Percentiles rank a stretch among this genome's conserved stretches.
These are phyloP conservation scores for Chymomyza costata DNA, from an alignment of 1,140 invertebrate species.

Conservation along the genomic window DNA sequence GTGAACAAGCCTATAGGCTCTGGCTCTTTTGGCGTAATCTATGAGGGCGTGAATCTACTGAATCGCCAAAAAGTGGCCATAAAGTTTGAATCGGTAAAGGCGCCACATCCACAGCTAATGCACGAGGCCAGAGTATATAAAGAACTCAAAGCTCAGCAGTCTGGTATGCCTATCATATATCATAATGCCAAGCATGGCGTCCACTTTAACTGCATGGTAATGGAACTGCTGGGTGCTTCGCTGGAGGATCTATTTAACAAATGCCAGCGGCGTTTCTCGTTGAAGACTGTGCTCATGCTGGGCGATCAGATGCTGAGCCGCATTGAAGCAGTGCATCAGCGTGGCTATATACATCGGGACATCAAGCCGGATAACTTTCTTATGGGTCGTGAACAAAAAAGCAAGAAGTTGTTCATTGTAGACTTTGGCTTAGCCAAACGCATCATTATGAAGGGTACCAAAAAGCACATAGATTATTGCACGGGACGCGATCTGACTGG, in stretches of 20 bases:
- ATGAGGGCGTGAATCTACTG: constrained; percentile 96
- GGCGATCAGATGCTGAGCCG: constrained; percentile 98
- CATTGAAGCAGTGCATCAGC: constrained; percentile 97
- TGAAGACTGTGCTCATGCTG: constrained; percentile 97
- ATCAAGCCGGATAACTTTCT: constrained; percentile 99
- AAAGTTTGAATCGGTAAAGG: constrained; percentile 98
- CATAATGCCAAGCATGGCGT: constrained; percentile 95
- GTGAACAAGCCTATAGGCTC: constrained; percentile 97
- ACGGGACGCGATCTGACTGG: constrained; percentile 99
- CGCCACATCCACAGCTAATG: constrained; percentile 97
- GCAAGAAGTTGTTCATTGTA: constrained; percentile 96
- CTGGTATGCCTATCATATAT: constrained; percentile 97
- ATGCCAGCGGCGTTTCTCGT: constrained; percentile 95
- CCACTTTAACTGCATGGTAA: constrained; percentile 99
- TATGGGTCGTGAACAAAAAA: constrained; percentile 97
- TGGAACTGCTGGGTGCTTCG: constrained; percentile 98
- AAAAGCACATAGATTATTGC: constrained; percentile 96
- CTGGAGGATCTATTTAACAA: constrained; percentile 99
- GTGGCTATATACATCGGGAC: constrained; percentile 98
- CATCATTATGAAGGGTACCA: constrained; percentile 91
- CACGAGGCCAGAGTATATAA: constrained; percentile 99
- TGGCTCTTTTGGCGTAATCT: constrained; percentile 99
- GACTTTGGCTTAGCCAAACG: constrained; percentile 99
- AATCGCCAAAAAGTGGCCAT: constrained; percentile 98
- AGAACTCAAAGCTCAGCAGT: constrained; percentile 95